Evolutionary conservation across 2,797 vertebrate genomes (phyloP), one percentile per base, ranked within the genome.

Genomic region (Chloroceryle amazona): DNA sequence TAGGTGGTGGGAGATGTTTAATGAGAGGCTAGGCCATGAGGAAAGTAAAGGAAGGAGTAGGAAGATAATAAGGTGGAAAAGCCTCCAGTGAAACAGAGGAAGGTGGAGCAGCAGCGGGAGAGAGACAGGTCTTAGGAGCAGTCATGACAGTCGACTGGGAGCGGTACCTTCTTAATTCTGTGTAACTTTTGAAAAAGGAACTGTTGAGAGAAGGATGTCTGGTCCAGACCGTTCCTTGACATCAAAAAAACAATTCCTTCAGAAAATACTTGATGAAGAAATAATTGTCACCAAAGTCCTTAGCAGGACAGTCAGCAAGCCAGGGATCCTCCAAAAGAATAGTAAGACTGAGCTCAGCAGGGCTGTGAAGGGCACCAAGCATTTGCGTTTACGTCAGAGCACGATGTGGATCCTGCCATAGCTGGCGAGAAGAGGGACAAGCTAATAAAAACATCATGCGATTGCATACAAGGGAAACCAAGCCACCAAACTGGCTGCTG

Each of bases 401-500:
- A 1, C 7, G 6, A 29, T 44, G 47, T 54, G 57, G 70, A 75
- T 81, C 73, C 90, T 89, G 58, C 76, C 62, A 12, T 90, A 25
- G 72, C 90, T 74, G 63, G 65, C 87, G 63, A 95, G 91, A 47
- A 84, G 29, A 94, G 28, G 39, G 70, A 33, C 4, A 6, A 92
- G 60, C 82, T 97, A 91, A 96, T 89, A 81, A 91, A 91, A 90
- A 29, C 60, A 67, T 57, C 0, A 0, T 81, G n/a, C 9, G 90
- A 96, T 96, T 97, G 90, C 91, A 96, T 93, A 89, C 61, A 89
- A 87, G 95, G 95, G 88, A 91, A 96, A 90, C 55, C 58, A 74
- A 90, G 68, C 78, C 94, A 97, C 93, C 90, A 91, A 92, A 81
- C 14, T 39, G 68, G 83, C 44, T 95, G 78, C 26, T 93, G 72